phyloP scores from a whole-genome alignment of 2,113 vertebrate genomes.

The Oreocharis arfaki region DNA sequence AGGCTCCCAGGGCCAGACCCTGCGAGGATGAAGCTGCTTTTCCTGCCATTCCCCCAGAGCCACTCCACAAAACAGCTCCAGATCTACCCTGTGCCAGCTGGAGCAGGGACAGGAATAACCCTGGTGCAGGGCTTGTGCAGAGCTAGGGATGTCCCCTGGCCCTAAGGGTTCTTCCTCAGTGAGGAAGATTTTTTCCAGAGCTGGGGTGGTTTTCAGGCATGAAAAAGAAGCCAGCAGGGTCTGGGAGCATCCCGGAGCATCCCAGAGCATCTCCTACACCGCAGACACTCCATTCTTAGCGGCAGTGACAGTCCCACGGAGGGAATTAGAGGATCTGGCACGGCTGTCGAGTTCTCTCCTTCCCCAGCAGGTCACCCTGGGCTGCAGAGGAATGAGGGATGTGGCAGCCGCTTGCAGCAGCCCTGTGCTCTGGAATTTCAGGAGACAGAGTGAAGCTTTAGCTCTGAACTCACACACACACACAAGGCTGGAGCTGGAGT shows the following conservation, averaged over 20 bases:
- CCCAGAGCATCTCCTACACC: rapidly evolving
- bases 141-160: background rate
- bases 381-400: background rate
- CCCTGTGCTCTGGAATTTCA: background rate
- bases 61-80: background rate
- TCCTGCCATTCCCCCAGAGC: background rate
- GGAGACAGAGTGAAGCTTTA: background rate
- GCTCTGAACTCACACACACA: background rate
- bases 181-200: background rate
- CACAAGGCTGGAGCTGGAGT: background rate
- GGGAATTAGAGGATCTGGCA: background rate
- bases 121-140: background rate
- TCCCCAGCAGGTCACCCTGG: background rate
- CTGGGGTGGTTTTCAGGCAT: background rate
- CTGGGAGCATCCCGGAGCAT: background rate
- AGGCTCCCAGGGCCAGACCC: background rate
- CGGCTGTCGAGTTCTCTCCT: background rate
- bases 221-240: background rate
- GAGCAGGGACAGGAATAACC: background rate
- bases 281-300: rapidly evolving
- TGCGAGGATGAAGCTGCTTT: background rate
- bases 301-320: background rate
- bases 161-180: background rate
- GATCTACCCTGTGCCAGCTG: background rate
- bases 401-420: background rate